A percentile compares a stretch with the other conserved stretches of the same genome.
These are phyloP conservation scores for Artibeus jamaicensis DNA, from an alignment of 2,797 vertebrate species.

Conservation along the genomic window DNA sequence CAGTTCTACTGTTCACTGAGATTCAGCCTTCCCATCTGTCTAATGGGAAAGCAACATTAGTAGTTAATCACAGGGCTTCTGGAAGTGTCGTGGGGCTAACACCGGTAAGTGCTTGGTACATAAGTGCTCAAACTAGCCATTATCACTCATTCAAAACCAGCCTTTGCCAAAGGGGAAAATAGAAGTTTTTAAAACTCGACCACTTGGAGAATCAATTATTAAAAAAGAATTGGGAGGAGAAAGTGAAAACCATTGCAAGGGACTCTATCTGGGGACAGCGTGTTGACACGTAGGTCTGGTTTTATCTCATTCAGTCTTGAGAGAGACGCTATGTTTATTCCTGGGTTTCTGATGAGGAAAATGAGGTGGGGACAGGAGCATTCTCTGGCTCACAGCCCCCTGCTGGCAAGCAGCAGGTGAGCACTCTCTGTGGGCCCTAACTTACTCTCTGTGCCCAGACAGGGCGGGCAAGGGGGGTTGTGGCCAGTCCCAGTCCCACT, in stretches of 20 bases:
- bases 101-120: not conserved
- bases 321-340: not conserved
- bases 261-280: not conserved
- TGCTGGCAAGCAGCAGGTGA: fast-evolving
- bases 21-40: not conserved
- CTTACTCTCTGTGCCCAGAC: not conserved
- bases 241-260: not conserved
- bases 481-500: not conserved
- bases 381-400: fast-evolving
- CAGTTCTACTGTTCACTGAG: not conserved
- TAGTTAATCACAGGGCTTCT: not conserved
- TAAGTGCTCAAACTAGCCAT: too few relatives aligned
- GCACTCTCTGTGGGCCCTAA: fast-evolving
- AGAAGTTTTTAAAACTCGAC: not conserved
- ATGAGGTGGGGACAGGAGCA: fast-evolving
- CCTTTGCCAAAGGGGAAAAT: not conserved
- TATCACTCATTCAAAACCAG: not conserved
- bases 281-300: not conserved
- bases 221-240: not conserved
- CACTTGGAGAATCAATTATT: not conserved
- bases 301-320: not conserved
- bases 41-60: not conserved
- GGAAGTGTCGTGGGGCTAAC: not conserved
- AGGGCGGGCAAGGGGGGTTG: fast-evolving
- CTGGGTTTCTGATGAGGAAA: not conserved